Conservation (phyloP, 2,797 vertebrate species). For the Amniataba percoides region DNA sequence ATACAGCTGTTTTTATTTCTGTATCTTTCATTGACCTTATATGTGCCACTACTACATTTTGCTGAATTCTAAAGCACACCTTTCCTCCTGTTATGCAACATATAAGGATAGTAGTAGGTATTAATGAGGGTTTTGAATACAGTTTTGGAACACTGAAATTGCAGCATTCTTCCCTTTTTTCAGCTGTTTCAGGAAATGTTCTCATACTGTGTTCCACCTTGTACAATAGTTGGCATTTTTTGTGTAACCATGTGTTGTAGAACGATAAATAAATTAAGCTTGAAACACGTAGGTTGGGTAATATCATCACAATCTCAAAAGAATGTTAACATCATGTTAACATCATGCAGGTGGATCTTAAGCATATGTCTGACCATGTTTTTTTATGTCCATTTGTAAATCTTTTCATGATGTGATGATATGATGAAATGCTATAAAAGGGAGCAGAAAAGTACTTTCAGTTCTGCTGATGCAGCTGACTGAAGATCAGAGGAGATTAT, state of each 20-base stretch:
- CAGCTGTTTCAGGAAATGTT: neutral
- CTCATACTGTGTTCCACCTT: too few species aligned
- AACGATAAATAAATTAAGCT: too few species aligned
- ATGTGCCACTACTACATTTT: neutral
- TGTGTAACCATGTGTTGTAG: too few species aligned
- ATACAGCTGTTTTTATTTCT: neutral
- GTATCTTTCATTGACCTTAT: neutral
- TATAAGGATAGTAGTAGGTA: neutral
- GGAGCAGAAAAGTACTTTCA: constrained; percentile 7
- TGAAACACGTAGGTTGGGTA: neutral
- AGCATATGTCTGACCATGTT: neutral
- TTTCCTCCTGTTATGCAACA: neutral
- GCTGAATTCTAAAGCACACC: neutral
- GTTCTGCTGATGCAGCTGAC: constrained; percentile 50
- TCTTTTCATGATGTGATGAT: constrained; percentile 22
- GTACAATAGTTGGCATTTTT: too few species aligned
- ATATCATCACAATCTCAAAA: neutral
- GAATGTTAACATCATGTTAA: neutral
- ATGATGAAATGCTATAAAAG: constrained; percentile 20
- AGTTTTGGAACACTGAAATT: neutral
- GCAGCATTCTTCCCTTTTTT: too few species aligned
- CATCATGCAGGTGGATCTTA: neutral
- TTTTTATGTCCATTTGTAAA: neutral
- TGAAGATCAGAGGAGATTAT: constrained; percentile 47
- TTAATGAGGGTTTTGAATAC: neutral